Evolutionary conservation across 1,140 invertebrate species (phyloP), one percentile per base, ranked within the genome.

Genomic region (Drosophila auraria): DNA sequence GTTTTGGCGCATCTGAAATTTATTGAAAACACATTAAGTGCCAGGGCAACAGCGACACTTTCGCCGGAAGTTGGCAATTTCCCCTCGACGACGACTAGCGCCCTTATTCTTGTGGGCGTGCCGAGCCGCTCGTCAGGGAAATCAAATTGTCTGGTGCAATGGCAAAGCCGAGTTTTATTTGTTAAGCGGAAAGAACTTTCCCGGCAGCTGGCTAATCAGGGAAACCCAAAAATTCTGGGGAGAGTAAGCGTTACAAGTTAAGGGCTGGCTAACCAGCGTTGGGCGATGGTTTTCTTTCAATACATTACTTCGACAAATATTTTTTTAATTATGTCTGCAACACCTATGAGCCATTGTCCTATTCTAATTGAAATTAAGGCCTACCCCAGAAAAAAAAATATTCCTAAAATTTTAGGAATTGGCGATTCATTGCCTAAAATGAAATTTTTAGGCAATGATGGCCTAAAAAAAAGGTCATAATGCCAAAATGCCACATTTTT

Each of bases 11-110:
- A 76, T 91, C 78, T 64, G 75, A 73, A 77, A 80, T 73, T 82
- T 91, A 90, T 90, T 80, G 86, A 84, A 87, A 87, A 87, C 84
- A 80, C 80, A 89, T 87, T 83, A 87, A 83, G 78, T 62, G 25
- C 36, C 50, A 49, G 42, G 42, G 42, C 47, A 17, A 63, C 38
- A 15, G 58, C 61, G 61, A 68, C 64, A 70, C 45, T 63, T 51
- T 57, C 66, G 33, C 68, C 86, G 86, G 86, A 90, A 80, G 86
- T 90, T 90, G 78, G 75, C 74, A 90, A 90, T 90, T 90, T 90
- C 86, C 86, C 83, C 27, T 57, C 54, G 20, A 57, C 54, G 36
- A n/a, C 54, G 51, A 69, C 78, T 47, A 62, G 51, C 49, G 62
- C 56, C 36, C 45, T 49, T 38, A 23, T 49, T 65, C 25, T 72